These are phyloP conservation scores for Cancer borealis DNA, from an alignment of 2,888 invertebrate genomes.

Conservation along the genomic window DNA sequence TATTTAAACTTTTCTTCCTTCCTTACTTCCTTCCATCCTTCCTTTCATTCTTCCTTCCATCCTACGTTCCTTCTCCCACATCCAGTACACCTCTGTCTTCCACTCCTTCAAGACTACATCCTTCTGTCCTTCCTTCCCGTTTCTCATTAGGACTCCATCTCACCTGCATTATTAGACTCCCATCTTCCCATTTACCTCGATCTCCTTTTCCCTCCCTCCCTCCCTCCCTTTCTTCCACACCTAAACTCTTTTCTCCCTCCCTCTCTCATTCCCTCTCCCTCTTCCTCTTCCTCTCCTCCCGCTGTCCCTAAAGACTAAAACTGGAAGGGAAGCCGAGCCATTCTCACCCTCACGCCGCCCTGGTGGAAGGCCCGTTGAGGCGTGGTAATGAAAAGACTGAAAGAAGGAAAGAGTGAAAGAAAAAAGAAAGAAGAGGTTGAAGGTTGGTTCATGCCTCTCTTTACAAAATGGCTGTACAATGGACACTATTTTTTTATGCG, in stretches of 20 bases:
- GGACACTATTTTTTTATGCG: constrained; percentile 45
- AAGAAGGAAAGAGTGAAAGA: background rate
- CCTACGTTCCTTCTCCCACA: background rate
- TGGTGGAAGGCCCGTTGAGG: constrained; percentile 41
- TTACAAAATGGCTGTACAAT: constrained; percentile 60
- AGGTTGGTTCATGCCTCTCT: constrained; percentile 9
- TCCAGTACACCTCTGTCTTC: background rate
- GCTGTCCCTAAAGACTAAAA: background rate
- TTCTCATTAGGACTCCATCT: background rate
- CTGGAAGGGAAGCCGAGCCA: background rate
- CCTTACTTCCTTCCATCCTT: background rate
- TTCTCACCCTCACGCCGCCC: constrained; percentile 1
- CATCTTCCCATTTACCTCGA: background rate
- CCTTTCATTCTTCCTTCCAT: background rate
- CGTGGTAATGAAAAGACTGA: constrained; percentile 35
- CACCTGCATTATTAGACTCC: background rate
- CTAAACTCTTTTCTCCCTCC: background rate
- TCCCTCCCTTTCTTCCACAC: background rate
- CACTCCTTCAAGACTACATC: background rate
- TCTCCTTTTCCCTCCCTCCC: background rate
- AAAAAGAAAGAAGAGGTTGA: background rate
- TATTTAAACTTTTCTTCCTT: background rate
- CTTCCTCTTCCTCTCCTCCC: constrained; percentile 1
- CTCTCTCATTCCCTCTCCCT: background rate
- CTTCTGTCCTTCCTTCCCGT: background rate